phyloP scores from a whole-genome alignment of 2,888 invertebrate genomes.

The Drosophila quinaria region DNA sequence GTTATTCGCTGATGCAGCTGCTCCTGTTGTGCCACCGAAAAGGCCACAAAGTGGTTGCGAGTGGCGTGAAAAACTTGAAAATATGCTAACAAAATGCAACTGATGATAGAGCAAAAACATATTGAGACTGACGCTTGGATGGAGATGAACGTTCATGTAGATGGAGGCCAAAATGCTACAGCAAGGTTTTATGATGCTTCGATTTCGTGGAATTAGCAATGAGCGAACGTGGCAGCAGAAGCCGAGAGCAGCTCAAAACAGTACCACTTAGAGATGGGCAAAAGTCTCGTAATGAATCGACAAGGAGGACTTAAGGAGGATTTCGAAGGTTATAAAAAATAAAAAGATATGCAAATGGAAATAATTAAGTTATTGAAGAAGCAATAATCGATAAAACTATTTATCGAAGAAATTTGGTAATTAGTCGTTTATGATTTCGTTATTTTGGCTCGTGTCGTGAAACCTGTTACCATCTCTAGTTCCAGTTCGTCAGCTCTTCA shows the following conservation, averaged over 20 bases:
- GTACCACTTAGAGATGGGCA: conserved; percentile 18
- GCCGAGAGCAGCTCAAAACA: conserved; percentile 24
- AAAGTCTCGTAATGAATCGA: background rate
- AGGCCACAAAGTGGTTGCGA: conserved; percentile 59
- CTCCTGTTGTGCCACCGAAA: conserved; percentile 38
- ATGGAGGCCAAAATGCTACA: too few species aligned
- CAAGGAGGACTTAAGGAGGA: too few species aligned
- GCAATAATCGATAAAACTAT: background rate
- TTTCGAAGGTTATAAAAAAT: too few species aligned
- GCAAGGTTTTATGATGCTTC: too few species aligned
- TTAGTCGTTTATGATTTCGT: too few species aligned
- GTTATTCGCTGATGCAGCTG: conserved; percentile 53
- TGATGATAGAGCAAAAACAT: background rate
- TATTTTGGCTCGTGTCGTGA: background rate
- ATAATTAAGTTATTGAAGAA: too few species aligned
- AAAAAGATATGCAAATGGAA: too few species aligned
- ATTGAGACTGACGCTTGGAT: conserved; percentile 10
- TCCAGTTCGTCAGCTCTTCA: conserved; percentile 20
- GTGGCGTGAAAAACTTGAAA: conserved; percentile 68
- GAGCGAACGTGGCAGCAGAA: too few species aligned
- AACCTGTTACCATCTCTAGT: conserved; percentile 5
- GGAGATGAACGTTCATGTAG: background rate
- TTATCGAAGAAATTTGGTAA: too few species aligned
- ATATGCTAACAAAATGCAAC: conserved; percentile 71
- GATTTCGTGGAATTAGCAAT: too few species aligned